Evolutionary conservation across 2,888 invertebrate species (phyloP).

Genomic region (Scelioninae gen. 1): DNA sequence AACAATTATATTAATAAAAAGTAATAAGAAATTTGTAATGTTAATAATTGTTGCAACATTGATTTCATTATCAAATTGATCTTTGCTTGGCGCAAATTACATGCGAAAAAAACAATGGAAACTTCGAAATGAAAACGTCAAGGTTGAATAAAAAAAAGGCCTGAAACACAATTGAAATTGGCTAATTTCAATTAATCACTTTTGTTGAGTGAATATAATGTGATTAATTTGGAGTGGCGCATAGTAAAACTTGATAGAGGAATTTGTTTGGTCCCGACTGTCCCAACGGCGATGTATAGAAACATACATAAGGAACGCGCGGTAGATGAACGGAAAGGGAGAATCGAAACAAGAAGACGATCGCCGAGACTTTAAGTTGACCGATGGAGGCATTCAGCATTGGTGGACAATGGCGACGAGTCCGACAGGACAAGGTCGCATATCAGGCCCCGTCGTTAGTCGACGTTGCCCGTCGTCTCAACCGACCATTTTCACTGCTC

Average conservation of each 20-base stretch:
- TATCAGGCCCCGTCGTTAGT: constrained; percentile 53
- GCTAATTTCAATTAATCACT: constrained; percentile 60
- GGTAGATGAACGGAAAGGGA: constrained; percentile 55
- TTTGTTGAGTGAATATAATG: constrained; percentile 63
- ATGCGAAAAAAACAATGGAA: not conserved
- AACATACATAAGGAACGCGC: constrained; percentile 52
- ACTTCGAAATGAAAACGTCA: constrained; percentile 33
- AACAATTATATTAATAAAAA: too few relatives aligned
- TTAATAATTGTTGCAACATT: too few relatives aligned
- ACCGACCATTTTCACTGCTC: constrained; percentile 69
- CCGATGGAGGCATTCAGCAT: constrained; percentile 77
- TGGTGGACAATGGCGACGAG: constrained; percentile 80
- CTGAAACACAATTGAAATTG: constrained; percentile 38
- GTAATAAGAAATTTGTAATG: too few relatives aligned
- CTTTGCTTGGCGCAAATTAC: too few relatives aligned
- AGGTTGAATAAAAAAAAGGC: constrained; percentile 26
- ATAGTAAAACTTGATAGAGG: constrained; percentile 53
- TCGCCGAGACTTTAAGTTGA: constrained; percentile 71
- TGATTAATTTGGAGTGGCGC: constrained; percentile 59
- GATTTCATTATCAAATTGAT: too few relatives aligned
- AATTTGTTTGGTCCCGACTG: constrained; percentile 43
- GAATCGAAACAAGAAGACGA: constrained; percentile 33
- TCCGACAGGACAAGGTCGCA: constrained; percentile 80
- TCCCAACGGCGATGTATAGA: constrained; percentile 59
- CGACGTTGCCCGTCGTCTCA: constrained; percentile 43